phyloP scores from a whole-genome alignment of 2,888 invertebrate species.

The Hoplodrina blanda region DNA sequence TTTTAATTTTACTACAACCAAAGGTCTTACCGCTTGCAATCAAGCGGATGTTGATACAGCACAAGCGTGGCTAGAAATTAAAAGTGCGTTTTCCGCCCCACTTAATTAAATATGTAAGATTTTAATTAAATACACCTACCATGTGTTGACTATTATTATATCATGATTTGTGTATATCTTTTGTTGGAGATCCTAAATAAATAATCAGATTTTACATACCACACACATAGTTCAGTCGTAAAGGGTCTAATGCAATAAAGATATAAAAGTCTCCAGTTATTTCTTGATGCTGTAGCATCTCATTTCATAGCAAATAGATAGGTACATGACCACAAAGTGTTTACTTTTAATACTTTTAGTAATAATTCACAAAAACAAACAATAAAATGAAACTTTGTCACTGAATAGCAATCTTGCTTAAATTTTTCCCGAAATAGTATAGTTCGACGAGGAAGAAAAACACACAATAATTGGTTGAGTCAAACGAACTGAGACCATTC shows the following conservation, averaged over 20 bases:
- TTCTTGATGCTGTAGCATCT: too few relatives aligned
- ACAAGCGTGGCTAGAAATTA: background rate
- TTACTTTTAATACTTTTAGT: too few relatives aligned
- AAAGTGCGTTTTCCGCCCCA: slow-evolving; percentile 17
- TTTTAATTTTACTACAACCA: background rate
- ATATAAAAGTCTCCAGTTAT: too few relatives aligned
- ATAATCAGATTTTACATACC: slow-evolving; percentile 11
- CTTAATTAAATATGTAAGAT: slow-evolving; percentile 21
- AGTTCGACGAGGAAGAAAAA: slow-evolving; percentile 28
- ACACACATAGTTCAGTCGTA: background rate
- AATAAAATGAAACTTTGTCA: background rate
- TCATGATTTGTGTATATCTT: too few relatives aligned
- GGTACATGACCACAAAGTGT: background rate
- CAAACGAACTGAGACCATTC: slow-evolving; percentile 25
- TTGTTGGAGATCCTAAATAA: too few relatives aligned
- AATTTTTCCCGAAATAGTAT: too few relatives aligned
- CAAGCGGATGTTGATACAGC: slow-evolving; percentile 23
- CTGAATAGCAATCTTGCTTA: slow-evolving; percentile 15
- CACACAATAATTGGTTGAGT: slow-evolving; percentile 34
- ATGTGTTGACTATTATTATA: too few relatives aligned
- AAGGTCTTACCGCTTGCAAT: slow-evolving; percentile 5
- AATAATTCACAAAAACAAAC: background rate
- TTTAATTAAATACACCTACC: slow-evolving; percentile 5
- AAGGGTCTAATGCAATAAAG: too few relatives aligned
- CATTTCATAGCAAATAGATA: background rate